Percentiles rank a stretch among this genome's conserved stretches.
These are phyloP conservation scores for Drosophila auraria DNA, from an alignment of 1,140 invertebrate species.

Conservation along the genomic window DNA sequence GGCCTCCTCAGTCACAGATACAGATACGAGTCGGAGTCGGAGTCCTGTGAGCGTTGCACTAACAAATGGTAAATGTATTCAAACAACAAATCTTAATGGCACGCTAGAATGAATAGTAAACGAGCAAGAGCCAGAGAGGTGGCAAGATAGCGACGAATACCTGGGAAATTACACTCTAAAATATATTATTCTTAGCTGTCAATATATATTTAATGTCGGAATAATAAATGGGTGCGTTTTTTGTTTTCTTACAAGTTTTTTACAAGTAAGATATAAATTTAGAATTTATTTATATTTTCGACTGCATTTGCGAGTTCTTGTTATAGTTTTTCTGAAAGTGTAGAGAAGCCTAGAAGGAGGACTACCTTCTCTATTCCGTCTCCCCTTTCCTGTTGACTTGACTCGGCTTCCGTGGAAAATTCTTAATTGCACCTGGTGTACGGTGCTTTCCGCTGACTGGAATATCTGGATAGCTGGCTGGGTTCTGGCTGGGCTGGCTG, in stretches of 20 bases:
- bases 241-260: too few relatives aligned
- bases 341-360: slow-evolving; percentile 18
- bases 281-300: background rate
- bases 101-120: slow-evolving; percentile 83
- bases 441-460: slow-evolving; percentile 76
- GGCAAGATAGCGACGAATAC: slow-evolving; percentile 46
- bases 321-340: slow-evolving; percentile 3
- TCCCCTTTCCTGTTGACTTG: slow-evolving; percentile 61
- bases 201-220: background rate
- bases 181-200: background rate
- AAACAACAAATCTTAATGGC: slow-evolving; percentile 84
- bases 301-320: too few relatives aligned
- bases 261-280: background rate
- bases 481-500: slow-evolving; percentile 48
- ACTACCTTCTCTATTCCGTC: background rate
- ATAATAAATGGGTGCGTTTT: background rate
- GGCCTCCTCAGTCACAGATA: slow-evolving; percentile 17
- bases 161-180: slow-evolving; percentile 31
- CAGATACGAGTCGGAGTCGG: slow-evolving; percentile 13
- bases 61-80: slow-evolving; percentile 83
- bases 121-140: slow-evolving; percentile 54
- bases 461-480: slow-evolving; percentile 71
- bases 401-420: slow-evolving; percentile 82
- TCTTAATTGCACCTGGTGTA: slow-evolving; percentile 84
- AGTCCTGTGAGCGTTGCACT: slow-evolving; percentile 60